Percentiles rank a stretch among this genome's conserved stretches.
Evolutionary conservation across 2,888 invertebrate genomes (phyloP).

Genomic region (Oasisia sp.): DNA sequence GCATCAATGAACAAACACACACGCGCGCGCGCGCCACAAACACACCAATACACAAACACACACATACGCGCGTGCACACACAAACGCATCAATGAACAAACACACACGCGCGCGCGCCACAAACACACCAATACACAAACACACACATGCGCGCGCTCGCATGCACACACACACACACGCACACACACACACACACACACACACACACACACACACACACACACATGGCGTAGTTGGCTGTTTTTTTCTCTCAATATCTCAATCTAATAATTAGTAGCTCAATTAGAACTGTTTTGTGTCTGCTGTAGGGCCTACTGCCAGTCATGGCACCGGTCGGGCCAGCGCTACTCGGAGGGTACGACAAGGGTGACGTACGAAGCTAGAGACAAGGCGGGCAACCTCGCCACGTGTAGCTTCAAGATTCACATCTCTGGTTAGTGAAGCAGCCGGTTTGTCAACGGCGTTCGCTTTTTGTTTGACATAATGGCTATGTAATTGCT

Average conservation of each 20-base stretch:
- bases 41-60: neutral
- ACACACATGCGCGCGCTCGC: no score
- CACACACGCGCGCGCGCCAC: neutral
- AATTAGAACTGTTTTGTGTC: neutral
- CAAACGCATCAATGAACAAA: neutral
- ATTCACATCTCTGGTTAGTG: neutral
- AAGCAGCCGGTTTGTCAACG: neutral
- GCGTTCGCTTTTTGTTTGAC: neutral
- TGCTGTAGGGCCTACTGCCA: neutral
- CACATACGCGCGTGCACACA: neutral
- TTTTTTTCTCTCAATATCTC: no score
- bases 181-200: no score
- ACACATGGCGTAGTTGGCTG: no score
- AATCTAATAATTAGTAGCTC: no score
- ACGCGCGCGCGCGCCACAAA: neutral
- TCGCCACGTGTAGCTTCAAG: neutral
- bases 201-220: no score
- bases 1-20: no score
- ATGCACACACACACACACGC: no score
- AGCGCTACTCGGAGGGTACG: neutral
- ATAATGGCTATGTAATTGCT: neutral
- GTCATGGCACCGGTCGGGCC: slow-evolving; percentile 5
- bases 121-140: neutral
- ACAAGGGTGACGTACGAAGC: neutral
- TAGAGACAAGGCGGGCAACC: neutral